Percentiles rank a stretch among this genome's conserved stretches.
Evolutionary conservation across 2,113 vertebrate genomes (phyloP).

Genomic region (Sciurus niger): DNA sequence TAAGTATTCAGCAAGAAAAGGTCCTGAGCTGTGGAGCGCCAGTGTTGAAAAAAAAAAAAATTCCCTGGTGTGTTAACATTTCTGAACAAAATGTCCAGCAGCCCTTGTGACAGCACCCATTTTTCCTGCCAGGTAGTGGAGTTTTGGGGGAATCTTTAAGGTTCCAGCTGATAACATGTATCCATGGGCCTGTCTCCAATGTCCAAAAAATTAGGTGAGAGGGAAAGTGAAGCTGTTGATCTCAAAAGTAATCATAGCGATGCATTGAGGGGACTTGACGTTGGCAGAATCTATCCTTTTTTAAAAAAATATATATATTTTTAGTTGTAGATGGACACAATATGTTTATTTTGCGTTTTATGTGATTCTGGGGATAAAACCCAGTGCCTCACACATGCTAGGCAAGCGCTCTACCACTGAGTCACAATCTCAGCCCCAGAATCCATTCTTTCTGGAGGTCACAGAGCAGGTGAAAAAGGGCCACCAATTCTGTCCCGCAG

Average conservation of each 20-base stretch:
- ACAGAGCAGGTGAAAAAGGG: slow-evolving; percentile 12
- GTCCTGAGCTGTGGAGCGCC: not conserved
- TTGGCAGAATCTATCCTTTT: not conserved
- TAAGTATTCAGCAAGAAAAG: slow-evolving; percentile 69
- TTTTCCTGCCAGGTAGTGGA: not conserved
- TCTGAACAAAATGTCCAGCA: not conserved
- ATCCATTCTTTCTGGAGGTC: not conserved
- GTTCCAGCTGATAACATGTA: not conserved
- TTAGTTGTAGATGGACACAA: too few relatives aligned
- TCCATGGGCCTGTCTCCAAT: not conserved
- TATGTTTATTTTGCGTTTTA: too few relatives aligned
- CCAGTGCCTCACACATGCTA: too few relatives aligned
- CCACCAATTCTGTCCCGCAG: not conserved
- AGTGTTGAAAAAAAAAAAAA: not conserved
- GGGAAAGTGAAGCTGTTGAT: not conserved
- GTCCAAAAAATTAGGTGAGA: not conserved
- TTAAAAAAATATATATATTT: too few relatives aligned
- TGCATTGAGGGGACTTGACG: not conserved
- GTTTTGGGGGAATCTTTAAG: not conserved
- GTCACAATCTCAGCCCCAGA: not conserved
- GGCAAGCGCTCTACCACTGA: too few relatives aligned
- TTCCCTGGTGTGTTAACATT: slow-evolving; percentile 51
- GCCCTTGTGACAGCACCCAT: not conserved
- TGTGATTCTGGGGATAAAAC: too few relatives aligned
- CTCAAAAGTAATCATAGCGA: not conserved